Evolutionary conservation across 2,888 invertebrate genomes (phyloP), one percentile per base, ranked within the genome.

Genomic region (Ophonus ardosiacus): DNA sequence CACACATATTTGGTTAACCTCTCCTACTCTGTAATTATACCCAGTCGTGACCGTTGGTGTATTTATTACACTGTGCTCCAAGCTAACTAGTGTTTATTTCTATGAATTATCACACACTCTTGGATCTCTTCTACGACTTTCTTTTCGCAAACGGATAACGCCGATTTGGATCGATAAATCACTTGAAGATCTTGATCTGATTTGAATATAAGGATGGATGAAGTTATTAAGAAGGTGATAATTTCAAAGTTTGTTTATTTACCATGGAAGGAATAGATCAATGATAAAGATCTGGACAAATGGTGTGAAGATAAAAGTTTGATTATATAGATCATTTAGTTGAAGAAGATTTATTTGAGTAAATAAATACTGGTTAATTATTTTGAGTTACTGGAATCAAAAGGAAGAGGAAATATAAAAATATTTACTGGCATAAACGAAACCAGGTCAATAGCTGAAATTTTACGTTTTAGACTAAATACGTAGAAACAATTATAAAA

Each of bases 1-100:
- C 82, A 82, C 82, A 82, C 82, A 82, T 82, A 82, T 82, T 82
- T 82, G 82, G 82, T 82, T 82, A 82, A 82, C 82, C 82, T 82
- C 82, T 65, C 56, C 71, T 71, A 68, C 82, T 71, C 82, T 82
- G 82, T 82, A 82, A 82, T 82, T 82, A 82, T 63, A 63, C 68
- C 18, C 8, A 71, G 82, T 82, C 82, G 82, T 82, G 82, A 65
- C 71, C 82, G 57, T 15, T 15, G 40, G 7, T 57, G 82, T 82
- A 82, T 82, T 82, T 82, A 82, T 82, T 82, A 82, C 68, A 71
- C 8, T 51, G 17, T 10, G 43, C 18, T 38, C 17, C 13, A 31
- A 74, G 15, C 40, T 43, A 74, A 74, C 71, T 74, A 40, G 71
- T 74, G 71, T 74, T 74, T 74, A 74, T 71, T 38, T 71, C 57